These are phyloP conservation scores for Sebastes fasciatus DNA, from an alignment of 2,113 vertebrate species.

Conservation along the genomic window DNA sequence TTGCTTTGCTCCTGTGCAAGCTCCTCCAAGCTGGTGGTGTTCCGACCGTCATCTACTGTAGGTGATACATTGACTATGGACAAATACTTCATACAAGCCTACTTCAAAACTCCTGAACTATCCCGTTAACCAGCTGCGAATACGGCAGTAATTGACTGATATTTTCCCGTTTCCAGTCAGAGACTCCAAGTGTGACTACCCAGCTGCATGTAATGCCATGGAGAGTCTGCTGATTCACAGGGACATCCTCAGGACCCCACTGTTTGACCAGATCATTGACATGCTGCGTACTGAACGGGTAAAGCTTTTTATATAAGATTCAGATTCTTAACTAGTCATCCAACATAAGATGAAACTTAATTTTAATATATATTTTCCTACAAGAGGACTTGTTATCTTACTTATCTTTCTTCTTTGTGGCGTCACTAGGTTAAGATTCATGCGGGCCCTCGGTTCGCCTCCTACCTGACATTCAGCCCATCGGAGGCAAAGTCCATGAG, in stretches of 20 bases:
- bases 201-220: constrained; percentile 97
- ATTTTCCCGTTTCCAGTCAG: constrained; percentile 84
- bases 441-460: constrained; percentile 94
- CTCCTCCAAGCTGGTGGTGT: too few species aligned
- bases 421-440: constrained; percentile 93
- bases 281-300: constrained; percentile 95
- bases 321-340: background rate
- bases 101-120: too few species aligned
- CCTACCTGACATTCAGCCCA: constrained; percentile 96
- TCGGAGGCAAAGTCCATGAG: constrained; percentile 95
- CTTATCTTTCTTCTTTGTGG: background rate
- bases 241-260: constrained; percentile 90
- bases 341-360: background rate
- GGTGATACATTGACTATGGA: too few species aligned
- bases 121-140: background rate
- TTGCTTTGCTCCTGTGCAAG: too few species aligned
- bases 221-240: constrained; percentile 96
- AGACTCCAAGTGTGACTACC: constrained; percentile 98
- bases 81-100: too few species aligned
- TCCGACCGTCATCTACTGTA: too few species aligned
- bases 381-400: background rate
- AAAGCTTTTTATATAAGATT: background rate
- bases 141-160: background rate
- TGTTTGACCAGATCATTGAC: constrained; percentile 98
- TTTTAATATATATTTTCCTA: background rate